Evolutionary conservation across 2,113 vertebrate genomes (phyloP).

Genomic region (Colossoma macropomum): DNA sequence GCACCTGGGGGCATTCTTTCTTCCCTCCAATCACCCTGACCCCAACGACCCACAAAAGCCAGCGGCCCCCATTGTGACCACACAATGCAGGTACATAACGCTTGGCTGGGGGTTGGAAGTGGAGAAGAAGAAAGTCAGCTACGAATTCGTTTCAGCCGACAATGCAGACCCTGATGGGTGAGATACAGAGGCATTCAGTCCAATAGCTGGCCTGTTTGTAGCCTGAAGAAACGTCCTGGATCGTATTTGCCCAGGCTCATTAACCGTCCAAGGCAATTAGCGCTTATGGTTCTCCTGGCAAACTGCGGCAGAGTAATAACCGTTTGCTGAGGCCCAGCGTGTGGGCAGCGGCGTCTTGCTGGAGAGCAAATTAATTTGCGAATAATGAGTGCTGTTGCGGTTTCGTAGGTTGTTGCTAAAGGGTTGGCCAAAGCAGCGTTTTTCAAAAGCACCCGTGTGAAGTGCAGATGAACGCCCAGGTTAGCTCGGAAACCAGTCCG

Average conservation of each 20-base stretch:
- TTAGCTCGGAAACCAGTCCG: background rate
- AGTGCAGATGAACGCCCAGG: background rate
- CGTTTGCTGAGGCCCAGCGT: background rate
- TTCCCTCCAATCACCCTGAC: slow-evolving; percentile 38
- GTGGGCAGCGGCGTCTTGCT: background rate
- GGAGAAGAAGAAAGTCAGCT: slow-evolving; percentile 8
- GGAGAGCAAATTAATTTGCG: background rate
- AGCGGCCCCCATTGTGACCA: slow-evolving; percentile 24
- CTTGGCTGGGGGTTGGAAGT: slow-evolving; percentile 2
- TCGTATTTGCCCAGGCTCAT: slow-evolving; percentile 32
- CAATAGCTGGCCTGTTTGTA: background rate
- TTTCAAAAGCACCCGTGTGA: background rate
- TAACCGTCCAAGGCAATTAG: slow-evolving; percentile 23
- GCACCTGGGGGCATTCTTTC: background rate
- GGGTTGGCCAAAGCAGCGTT: background rate
- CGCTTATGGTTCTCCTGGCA: slow-evolving; percentile 16
- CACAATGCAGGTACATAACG: slow-evolving; percentile 12
- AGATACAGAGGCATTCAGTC: slow-evolving; percentile 13
- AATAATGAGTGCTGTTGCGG: background rate
- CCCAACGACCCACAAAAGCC: slow-evolving; percentile 26
- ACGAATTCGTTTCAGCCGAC: slow-evolving; percentile 3
- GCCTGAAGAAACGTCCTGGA: slow-evolving; percentile 3
- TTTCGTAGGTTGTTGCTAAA: background rate
- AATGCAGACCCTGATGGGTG: slow-evolving; percentile 17
- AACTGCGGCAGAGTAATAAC: slow-evolving; percentile 6